phyloP scores from a whole-genome alignment of 2,888 invertebrate genomes.

The Yponomeuta sedellus region DNA sequence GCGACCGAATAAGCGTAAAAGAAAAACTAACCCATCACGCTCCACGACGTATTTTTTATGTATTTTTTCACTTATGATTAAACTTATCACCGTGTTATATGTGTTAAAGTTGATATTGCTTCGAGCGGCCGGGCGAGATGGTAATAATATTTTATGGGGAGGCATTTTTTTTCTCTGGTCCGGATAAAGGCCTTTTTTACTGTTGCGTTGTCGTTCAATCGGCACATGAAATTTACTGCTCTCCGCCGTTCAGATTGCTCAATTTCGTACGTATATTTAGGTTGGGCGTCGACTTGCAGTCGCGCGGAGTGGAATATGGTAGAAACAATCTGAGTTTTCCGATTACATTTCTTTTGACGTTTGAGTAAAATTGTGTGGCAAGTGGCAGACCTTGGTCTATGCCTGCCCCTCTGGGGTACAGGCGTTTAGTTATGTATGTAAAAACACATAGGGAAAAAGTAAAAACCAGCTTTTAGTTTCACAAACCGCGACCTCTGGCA shows the following conservation, averaged over 20 bases:
- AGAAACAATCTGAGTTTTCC: no score
- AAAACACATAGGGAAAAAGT: no score
- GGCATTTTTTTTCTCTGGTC: slow-evolving; percentile 28
- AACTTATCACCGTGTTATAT: neutral
- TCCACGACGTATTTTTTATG: neutral
- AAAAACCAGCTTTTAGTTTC: no score
- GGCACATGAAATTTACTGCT: slow-evolving; percentile 42
- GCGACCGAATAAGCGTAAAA: neutral
- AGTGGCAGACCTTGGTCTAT: no score
- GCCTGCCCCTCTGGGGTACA: no score
- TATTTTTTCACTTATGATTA: slow-evolving; percentile 2
- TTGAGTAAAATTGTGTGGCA: no score
- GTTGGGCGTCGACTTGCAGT: neutral
- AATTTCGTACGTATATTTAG: slow-evolving; percentile 32
- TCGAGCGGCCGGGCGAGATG: neutral
- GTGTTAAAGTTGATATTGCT: slow-evolving; percentile 1
- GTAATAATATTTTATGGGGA: slow-evolving; percentile 13
- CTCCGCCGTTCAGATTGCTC: slow-evolving; percentile 40
- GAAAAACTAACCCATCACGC: neutral
- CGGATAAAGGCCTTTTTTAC: slow-evolving; percentile 30
- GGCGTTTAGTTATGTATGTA: no score
- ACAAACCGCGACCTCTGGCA: no score
- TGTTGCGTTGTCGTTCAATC: slow-evolving; percentile 25
- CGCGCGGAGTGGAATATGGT: neutral
- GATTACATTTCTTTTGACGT: no score